Evolutionary conservation across 2,888 invertebrate species (phyloP).

Genomic region (Tipula helvola): DNA sequence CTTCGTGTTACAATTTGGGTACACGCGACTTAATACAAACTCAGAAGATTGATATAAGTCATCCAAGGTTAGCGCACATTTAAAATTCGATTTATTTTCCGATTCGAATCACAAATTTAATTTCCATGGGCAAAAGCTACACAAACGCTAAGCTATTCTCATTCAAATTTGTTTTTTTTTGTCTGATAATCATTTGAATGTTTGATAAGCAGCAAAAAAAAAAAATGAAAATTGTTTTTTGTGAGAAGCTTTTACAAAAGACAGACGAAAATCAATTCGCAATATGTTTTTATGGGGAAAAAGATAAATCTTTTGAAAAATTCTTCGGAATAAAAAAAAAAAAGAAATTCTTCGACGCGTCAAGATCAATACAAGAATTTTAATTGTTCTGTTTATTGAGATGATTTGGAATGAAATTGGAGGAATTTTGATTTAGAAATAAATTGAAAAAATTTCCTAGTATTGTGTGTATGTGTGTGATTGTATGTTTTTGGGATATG

Average conservation of each 20-base stretch:
- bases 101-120: not conserved
- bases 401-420: not conserved
- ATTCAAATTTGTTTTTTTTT: not conserved
- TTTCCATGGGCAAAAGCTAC: not conserved
- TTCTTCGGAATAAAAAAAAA: not conserved
- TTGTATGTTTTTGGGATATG: too few species aligned
- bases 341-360: not conserved
- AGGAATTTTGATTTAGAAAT: not conserved
- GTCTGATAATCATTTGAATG: not conserved
- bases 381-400: not conserved
- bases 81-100: not conserved
- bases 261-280: not conserved
- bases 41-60: not conserved
- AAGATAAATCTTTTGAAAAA: not conserved
- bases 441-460: too few species aligned
- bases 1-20: not conserved
- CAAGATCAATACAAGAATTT: not conserved
- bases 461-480: too few species aligned
- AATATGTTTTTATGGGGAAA: not conserved
- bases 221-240: not conserved
- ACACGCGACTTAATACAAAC: too few species aligned
- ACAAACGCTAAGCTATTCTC: not conserved
- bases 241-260: not conserved
- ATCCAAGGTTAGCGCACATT: not conserved
- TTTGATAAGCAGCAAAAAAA: not conserved